phyloP scores from a whole-genome alignment of 2,113 vertebrate genomes.

The Tonatia bakeri region DNA sequence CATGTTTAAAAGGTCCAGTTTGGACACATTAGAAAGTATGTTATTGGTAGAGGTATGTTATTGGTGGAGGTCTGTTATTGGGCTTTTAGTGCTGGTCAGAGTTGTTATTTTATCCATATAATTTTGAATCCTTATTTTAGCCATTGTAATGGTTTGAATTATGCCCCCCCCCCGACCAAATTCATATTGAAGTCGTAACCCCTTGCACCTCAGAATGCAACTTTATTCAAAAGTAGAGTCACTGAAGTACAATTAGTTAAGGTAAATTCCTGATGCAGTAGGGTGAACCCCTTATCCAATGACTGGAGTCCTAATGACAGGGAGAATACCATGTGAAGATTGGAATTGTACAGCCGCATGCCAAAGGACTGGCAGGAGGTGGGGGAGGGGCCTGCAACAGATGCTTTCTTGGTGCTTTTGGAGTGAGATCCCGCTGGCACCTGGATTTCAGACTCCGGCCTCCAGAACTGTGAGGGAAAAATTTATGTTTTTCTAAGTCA shows the following conservation, averaged over 20 bases:
- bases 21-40: background rate
- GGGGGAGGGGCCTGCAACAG: background rate
- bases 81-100: background rate
- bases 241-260: background rate
- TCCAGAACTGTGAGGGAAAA: background rate
- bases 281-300: background rate
- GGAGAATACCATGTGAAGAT: background rate
- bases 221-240: background rate
- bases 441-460: background rate
- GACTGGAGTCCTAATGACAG: background rate
- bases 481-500: background rate
- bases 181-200: background rate
- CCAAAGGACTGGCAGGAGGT: no score
- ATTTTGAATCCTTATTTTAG: background rate
- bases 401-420: background rate
- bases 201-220: background rate
- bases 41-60: background rate
- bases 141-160: background rate
- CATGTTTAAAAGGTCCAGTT: background rate
- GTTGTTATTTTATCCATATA: background rate
- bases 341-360: background rate
- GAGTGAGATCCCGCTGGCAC: background rate
- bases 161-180: background rate
- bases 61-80: background rate
- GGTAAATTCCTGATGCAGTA: background rate